Base-by-base conservation (phyloP, 2,797 vertebrate genomes). In the Myiotriccus ornatus region DNA sequence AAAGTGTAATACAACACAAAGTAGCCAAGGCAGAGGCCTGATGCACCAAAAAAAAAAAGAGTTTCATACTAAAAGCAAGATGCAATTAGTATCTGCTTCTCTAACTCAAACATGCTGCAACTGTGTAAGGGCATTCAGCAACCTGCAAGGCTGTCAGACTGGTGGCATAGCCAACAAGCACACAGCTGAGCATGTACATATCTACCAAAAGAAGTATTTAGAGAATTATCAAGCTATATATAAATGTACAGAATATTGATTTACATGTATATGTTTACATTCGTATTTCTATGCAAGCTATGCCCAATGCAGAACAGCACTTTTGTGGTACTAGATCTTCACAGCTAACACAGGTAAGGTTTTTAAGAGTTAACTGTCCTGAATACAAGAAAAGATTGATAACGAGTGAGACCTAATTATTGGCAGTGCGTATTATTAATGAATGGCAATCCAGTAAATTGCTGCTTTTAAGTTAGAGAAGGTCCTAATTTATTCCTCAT, bases 31-130 rank as follows among this genome's bases (percentile, higher is more conserved):
- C 34, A 84, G 53, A 79, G 41, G 14, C 25, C 32, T 77, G 32
- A 1, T 49, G 56, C 27, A 69, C 47, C 15, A 41, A 41, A 0
- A 0, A 25, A 18, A 20, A 23, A 44, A 35, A 7, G 35, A 57
- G 14, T 2, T 44, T 7, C 43, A 27, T 57, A 44, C 20, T 60
- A n/a, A 37, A 64, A 39, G 50, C 16, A 76, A 34, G n/a, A 41
- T 8, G 16, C 2, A n/a, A 20, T 28, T 28, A 70, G 20, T 10
- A 73, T 25, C 56, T 56, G 17, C 43, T 68, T 62, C 34, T 57
- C 14, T 19, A 32, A 23, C 20, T n/a, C 86, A 87, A 43, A 64
- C 24, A 37, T 44, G 22, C 18, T 25, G 71, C 25, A 87, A 34
- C 7, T 27, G 7, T 7, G 5, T 32, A 37, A 22, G 59, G 16